Conservation (phyloP, 2,113 vertebrate species). For the Vireo altiloquus region DNA sequence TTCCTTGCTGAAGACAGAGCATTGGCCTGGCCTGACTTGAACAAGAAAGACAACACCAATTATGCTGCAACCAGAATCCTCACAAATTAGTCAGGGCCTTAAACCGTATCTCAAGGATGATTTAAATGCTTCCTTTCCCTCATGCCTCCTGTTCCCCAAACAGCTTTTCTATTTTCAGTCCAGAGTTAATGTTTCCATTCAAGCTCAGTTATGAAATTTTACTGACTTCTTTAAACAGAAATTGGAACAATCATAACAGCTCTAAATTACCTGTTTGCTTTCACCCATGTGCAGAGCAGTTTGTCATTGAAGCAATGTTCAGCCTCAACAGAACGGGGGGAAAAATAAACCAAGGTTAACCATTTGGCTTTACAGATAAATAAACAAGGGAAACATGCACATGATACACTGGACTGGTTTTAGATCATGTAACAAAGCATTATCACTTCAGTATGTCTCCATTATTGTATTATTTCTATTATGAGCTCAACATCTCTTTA, state of each 20-base stretch:
- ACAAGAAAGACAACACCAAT: neutral
- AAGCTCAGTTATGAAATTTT: neutral
- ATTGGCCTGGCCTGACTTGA: neutral
- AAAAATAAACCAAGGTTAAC: conserved; percentile 10
- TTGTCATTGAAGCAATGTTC: neutral
- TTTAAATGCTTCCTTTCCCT: neutral
- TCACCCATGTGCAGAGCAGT: neutral
- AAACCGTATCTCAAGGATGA: neutral
- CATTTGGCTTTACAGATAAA: neutral
- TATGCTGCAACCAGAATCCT: neutral
- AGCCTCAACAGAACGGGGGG: neutral
- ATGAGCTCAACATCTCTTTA: neutral
- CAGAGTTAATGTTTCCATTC: neutral
- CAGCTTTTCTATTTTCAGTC: neutral
- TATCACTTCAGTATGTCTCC: neutral
- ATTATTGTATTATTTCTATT: neutral
- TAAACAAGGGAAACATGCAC: neutral
- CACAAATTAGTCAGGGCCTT: neutral
- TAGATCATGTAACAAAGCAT: neutral
- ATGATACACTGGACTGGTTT: neutral
- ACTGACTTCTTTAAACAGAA: neutral
- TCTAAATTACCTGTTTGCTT: conserved; percentile 1
- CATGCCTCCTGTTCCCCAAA: neutral
- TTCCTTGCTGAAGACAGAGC: neutral
- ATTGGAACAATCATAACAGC: neutral